Conservation (phyloP, 92 coral and sea anemone species). For the Phymanthus crucifer region DNA sequence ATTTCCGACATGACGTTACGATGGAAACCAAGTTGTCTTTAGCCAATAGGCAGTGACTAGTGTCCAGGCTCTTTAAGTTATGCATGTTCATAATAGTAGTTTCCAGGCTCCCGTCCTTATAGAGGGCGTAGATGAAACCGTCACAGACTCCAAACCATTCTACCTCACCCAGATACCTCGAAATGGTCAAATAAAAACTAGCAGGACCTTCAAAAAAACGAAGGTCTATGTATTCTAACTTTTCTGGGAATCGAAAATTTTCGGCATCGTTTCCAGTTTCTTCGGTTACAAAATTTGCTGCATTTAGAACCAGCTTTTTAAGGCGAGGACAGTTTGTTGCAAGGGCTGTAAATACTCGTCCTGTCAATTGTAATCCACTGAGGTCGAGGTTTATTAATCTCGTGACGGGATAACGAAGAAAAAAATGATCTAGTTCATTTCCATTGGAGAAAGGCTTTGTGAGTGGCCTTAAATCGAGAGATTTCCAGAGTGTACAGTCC, state of each 20-base stretch:
- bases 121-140: slow-evolving; percentile 49
- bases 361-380: slow-evolving; percentile 53
- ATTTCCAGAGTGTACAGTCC: slow-evolving; percentile 53
- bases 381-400: slow-evolving; percentile 41
- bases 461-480: slow-evolving; percentile 45
- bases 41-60: slow-evolving; percentile 60
- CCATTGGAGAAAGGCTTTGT: not conserved
- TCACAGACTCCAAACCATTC: slow-evolving; percentile 70
- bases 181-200: slow-evolving; percentile 45
- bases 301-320: slow-evolving; percentile 46
- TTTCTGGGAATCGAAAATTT: slow-evolving; percentile 35
- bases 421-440: not conserved
- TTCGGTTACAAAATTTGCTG: slow-evolving; percentile 32
- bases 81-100: slow-evolving; percentile 37
- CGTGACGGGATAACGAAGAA: not conserved
- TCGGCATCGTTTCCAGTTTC: not conserved
- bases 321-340: slow-evolving; percentile 45
- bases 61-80: slow-evolving; percentile 52
- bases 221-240: slow-evolving; percentile 55
- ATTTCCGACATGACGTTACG: slow-evolving; percentile 50
- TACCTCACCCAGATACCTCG: slow-evolving; percentile 32
- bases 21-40: slow-evolving; percentile 43
- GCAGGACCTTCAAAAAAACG: slow-evolving; percentile 60
- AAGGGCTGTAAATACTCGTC: slow-evolving; percentile 33
- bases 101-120: slow-evolving; percentile 28